A percentile compares a stretch with the other conserved stretches of the same genome.
phyloP scores from a whole-genome alignment of 2,113 vertebrate genomes.

The Hippolais icterina region DNA sequence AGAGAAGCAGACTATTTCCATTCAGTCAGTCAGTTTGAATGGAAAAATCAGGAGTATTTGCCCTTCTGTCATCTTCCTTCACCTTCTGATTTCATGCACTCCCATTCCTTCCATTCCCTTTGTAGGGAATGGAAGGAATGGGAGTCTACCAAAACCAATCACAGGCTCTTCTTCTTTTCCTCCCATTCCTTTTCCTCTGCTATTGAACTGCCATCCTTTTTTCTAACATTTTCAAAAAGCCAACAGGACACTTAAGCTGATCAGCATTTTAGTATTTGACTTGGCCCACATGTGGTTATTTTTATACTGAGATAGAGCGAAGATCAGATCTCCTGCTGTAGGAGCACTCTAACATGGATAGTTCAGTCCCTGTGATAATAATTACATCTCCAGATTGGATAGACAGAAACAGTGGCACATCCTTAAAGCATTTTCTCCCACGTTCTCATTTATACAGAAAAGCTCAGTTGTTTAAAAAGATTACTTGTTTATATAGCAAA shows the following conservation, averaged over 20 bases:
- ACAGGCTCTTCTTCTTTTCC: background rate
- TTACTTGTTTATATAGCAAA: background rate
- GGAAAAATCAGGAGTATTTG: background rate
- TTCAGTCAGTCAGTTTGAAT: background rate
- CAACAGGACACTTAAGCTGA: background rate
- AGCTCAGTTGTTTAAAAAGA: background rate
- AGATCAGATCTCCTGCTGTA: background rate
- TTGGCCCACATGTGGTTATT: background rate
- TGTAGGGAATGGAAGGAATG: background rate
- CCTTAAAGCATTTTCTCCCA: background rate
- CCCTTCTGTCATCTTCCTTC: background rate
- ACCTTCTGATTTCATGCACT: background rate
- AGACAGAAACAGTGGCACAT: background rate
- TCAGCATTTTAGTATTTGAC: background rate
- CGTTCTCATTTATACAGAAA: background rate
- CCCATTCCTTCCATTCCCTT: background rate
- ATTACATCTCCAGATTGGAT: background rate
- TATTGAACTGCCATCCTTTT: background rate
- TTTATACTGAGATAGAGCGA: background rate
- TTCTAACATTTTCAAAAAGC: background rate
- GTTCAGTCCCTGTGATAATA: background rate
- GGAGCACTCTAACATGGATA: background rate
- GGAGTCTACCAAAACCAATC: background rate
- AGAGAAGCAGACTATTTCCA: background rate
- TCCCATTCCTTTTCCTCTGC: background rate